Evolutionary conservation across 2,113 vertebrate species (phyloP), one percentile per base, ranked within the genome.

Genomic region (Nesoenas mayeri): DNA sequence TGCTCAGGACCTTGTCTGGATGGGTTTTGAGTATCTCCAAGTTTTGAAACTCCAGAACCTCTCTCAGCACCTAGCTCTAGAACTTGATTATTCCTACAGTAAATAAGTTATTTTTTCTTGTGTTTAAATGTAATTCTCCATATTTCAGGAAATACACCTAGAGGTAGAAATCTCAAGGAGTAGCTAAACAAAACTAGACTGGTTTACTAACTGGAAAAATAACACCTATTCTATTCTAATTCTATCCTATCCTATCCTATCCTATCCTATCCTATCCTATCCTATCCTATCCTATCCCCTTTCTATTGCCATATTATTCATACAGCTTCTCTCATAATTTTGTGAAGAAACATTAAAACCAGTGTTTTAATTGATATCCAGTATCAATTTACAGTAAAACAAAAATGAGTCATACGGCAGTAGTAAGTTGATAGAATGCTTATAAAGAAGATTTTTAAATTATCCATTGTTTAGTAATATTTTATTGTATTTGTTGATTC

Each of bases 11-110:
- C 13, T 66, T 50, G 11, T 74, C n/a, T 9, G 8, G 10, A 3
- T 4, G 6, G 10, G 9, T 42, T 86, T 53, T 48, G 51, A 70
- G 6, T 13, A 10, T 25, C 17, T 50, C 17, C 21, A 62, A 17
- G 24, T 3, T 0, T 57, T n/a, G 36, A 70, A n/a, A 56, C 9
- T 40, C 12, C 24, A 80, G 62, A 66, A 53, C 10, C 5, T 53
- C 6, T 29, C 47, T 66, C 42, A 74, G 51, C 42, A 28, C 29
- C 24, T 24, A 71, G 6, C 7, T 82, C 36, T 36, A 85, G 42
- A 58, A 57, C 4, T 48, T 0, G 0, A 42, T 34, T 34, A 44
- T 4, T 38, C 25, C 34, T 67, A 12, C 5, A 21, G 28, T 54
- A 51, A 61, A 65, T 57, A 57, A 1, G 0, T 38, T n/a, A n/a